A percentile compares a stretch with the other conserved stretches of the same genome.
These are phyloP conservation scores for Ornithoptera alexandrae DNA, from an alignment of 2,888 invertebrate genomes.

Conservation along the genomic window DNA sequence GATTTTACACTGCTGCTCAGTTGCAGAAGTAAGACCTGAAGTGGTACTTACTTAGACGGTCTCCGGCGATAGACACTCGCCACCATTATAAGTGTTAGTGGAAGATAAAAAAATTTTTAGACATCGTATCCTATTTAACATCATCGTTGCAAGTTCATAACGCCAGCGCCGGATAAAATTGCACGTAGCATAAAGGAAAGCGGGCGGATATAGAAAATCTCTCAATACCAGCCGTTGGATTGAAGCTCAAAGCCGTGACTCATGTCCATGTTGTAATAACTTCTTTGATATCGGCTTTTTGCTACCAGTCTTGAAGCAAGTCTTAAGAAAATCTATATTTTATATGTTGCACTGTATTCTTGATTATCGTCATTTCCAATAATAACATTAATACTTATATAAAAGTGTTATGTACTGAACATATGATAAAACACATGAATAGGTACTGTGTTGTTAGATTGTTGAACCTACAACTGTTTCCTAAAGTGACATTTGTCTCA, in stretches of 20 bases:
- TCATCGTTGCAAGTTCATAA: conserved; percentile 60
- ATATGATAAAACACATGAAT: too few species aligned
- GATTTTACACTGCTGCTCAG: too few species aligned
- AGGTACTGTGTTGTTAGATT: too few species aligned
- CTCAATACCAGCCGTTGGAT: conserved; percentile 67
- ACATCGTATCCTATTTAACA: conserved; percentile 45
- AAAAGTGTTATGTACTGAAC: neutral
- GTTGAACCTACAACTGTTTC: too few species aligned
- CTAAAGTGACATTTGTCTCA: too few species aligned
- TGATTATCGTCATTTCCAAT: neutral
- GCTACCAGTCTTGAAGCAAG: conserved; percentile 19
- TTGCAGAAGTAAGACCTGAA: too few species aligned
- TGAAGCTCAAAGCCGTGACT: conserved; percentile 62
- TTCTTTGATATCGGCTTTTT: conserved; percentile 38
- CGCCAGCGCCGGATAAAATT: conserved; percentile 73
- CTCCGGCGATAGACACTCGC: too few species aligned
- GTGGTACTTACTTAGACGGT: too few species aligned
- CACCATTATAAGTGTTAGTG: too few species aligned
- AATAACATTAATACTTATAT: neutral
- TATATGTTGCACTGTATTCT: conserved; percentile 1
- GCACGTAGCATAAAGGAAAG: conserved; percentile 77
- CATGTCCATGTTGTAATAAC: conserved; percentile 64
- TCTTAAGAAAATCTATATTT: conserved; percentile 25
- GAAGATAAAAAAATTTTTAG: neutral
- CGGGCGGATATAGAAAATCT: conserved; percentile 79